Conservation (phyloP, 1,140 invertebrate species). For the Drosophila watanabei region DNA sequence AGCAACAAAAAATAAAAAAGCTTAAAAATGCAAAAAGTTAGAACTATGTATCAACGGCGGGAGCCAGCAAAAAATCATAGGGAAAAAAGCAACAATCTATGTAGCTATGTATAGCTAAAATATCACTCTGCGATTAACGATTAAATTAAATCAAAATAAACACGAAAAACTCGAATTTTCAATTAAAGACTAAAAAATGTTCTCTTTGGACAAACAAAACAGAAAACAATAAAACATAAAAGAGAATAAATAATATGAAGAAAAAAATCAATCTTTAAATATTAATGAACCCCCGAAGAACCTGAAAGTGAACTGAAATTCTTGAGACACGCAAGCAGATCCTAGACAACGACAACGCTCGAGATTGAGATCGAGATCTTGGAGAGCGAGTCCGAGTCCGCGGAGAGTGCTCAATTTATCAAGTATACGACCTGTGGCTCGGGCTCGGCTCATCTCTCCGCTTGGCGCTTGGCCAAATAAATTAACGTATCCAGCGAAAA, state of each 20-base stretch:
- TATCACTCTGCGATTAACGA: conserved; percentile 71
- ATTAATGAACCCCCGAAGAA: conserved; percentile 64
- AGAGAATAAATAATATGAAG: conserved; percentile 36
- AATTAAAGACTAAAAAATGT: conserved; percentile 73
- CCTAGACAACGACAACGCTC: conserved; percentile 24
- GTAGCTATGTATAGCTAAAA: conserved; percentile 61
- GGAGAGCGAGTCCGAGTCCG: conserved; percentile 24
- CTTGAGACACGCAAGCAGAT: conserved; percentile 69
- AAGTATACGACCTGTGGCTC: conserved; percentile 67
- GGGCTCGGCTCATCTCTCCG: conserved; percentile 58
- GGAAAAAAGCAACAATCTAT: conserved; percentile 37
- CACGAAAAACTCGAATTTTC: conserved; percentile 83
- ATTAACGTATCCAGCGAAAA: conserved; percentile 68
- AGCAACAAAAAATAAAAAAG: conserved; percentile 31
- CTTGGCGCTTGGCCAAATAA: conserved; percentile 73
- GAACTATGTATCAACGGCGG: conserved; percentile 34
- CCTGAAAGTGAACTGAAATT: conserved; percentile 78
- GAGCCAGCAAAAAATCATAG: conserved; percentile 11
- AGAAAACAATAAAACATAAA: conserved; percentile 48
- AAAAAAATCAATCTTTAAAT: conserved; percentile 68
- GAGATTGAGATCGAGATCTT: conserved; percentile 14
- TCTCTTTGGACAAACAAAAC: conserved; percentile 50
- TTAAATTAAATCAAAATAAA: conserved; percentile 78
- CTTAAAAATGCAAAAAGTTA: conserved; percentile 10
- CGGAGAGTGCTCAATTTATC: conserved; percentile 56